These are phyloP conservation scores for Mythimna vitellina DNA, from an alignment of 2,888 invertebrate species.

Conservation along the genomic window DNA sequence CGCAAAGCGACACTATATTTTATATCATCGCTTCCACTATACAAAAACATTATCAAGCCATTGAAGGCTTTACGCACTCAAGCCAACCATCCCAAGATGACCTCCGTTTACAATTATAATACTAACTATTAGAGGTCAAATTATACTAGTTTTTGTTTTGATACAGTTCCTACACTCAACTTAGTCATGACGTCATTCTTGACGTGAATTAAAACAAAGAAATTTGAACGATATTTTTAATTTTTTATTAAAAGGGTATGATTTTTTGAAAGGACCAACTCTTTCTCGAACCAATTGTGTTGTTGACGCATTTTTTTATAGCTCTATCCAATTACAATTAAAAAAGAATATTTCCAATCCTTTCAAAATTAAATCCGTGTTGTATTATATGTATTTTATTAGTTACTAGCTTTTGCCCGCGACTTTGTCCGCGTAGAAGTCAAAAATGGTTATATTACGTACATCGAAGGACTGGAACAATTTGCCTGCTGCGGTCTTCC, in stretches of 20 bases:
- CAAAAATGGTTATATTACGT: too few species aligned
- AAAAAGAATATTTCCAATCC: too few species aligned
- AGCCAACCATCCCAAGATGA: constrained; percentile 44
- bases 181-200: constrained; percentile 55
- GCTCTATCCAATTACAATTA: too few species aligned
- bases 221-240: constrained; percentile 17
- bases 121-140: constrained; percentile 39
- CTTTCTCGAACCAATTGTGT: not conserved
- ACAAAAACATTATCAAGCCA: constrained; percentile 19
- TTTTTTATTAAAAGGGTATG: constrained; percentile 7
- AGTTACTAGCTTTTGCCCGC: too few species aligned
- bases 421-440: too few species aligned
- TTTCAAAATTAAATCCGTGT: too few species aligned
- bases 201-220: constrained; percentile 58
- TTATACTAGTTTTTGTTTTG: constrained; percentile 54
- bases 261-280: not conserved
- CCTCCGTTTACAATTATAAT: constrained; percentile 33
- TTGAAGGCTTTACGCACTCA: constrained; percentile 60
- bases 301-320: too few species aligned
- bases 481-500: too few species aligned
- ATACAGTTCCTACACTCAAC: constrained; percentile 61
- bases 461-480: too few species aligned
- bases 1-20: constrained; percentile 29
- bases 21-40: constrained; percentile 23
- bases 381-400: too few species aligned